These are phyloP conservation scores for Notodonta ziczac DNA, from an alignment of 2,888 invertebrate genomes.

Conservation along the genomic window DNA sequence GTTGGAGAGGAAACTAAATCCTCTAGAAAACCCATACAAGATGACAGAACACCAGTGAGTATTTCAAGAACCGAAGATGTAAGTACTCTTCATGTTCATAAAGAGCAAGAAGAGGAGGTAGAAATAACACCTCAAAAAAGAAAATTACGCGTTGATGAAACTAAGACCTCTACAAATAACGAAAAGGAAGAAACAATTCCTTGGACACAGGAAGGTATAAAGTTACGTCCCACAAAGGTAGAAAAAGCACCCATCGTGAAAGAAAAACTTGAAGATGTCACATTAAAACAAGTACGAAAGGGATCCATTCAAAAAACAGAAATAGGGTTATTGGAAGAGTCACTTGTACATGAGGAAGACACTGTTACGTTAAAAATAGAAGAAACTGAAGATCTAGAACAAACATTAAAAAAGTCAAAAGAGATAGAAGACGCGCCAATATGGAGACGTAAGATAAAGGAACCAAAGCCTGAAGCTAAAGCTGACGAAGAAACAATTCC, in stretches of 20 bases:
- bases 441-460: constrained; percentile 17
- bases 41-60: constrained; percentile 13
- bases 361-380: constrained; percentile 79
- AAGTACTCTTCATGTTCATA: constrained; percentile 16
- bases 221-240: constrained; percentile 85
- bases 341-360: constrained; percentile 84
- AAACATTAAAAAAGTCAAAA: constrained; percentile 9
- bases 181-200: constrained; percentile 41
- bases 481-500: constrained; percentile 10
- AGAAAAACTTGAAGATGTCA: constrained; percentile 79
- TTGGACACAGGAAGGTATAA: constrained; percentile 87
- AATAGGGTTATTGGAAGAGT: constrained; percentile 78
- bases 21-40: constrained; percentile 27
- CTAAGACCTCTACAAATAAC: constrained; percentile 8
- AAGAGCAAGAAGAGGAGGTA: constrained; percentile 28
- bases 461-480: constrained; percentile 68
- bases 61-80: constrained; percentile 21
- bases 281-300: constrained; percentile 66
- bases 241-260: constrained; percentile 81
- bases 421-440: constrained; percentile 12
- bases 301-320: constrained; percentile 64
- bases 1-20: constrained; percentile 22
- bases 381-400: constrained; percentile 14
- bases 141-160: constrained; percentile 42
- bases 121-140: constrained; percentile 24